Evolutionary conservation across 2,888 invertebrate species (phyloP).

Genomic region (Torymus texanus): DNA sequence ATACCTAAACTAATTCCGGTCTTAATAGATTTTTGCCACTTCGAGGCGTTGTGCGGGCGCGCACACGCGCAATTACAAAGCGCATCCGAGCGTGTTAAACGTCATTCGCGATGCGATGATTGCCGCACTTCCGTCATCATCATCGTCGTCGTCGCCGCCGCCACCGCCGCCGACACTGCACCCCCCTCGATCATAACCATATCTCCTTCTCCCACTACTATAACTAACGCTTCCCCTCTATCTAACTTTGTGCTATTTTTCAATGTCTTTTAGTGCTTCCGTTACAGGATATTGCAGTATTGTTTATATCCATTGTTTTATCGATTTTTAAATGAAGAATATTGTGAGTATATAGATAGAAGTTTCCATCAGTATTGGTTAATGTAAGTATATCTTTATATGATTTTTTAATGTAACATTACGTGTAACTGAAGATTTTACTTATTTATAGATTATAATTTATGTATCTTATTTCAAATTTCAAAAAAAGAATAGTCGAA

Average conservation of each 20-base stretch:
- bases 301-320: background rate
- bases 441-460: no score
- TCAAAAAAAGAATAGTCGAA: no score
- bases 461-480: no score
- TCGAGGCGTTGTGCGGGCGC: background rate
- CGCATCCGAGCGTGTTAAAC: conserved; percentile 40
- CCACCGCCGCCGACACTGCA: no score
- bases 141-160: conserved; percentile 8
- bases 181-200: no score
- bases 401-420: no score
- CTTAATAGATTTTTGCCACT: conserved; percentile 13
- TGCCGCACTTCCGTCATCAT: conserved; percentile 35
- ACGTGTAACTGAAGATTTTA: no score
- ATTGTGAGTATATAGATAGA: no score
- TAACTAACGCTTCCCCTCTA: no score
- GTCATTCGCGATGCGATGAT: conserved; percentile 33
- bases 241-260: background rate
- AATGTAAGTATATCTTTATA: no score
- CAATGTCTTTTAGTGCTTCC: background rate
- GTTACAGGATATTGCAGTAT: conserved; percentile 5
- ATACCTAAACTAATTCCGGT: background rate
- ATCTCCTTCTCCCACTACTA: background rate
- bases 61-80: conserved; percentile 19
- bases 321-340: background rate
- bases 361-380: no score